Conservation (phyloP, 2,113 vertebrate genomes). For the Mustelus asterias region DNA sequence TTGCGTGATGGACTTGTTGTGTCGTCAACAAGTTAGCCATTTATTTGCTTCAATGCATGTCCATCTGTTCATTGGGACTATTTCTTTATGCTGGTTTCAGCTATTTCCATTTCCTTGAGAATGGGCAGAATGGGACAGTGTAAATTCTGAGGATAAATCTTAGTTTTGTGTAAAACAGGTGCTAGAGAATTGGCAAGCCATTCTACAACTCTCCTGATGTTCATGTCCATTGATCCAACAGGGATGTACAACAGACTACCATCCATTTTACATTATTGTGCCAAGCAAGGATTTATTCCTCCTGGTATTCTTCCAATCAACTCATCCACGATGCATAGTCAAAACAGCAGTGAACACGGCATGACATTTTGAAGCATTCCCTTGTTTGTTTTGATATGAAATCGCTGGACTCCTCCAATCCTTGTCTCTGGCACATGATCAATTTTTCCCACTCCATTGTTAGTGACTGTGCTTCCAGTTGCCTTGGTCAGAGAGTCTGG, state of each 20-base stretch:
- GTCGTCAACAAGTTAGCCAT: neutral
- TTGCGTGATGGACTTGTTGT: neutral
- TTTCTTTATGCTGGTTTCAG: neutral
- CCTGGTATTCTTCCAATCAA: neutral
- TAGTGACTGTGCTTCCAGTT: neutral
- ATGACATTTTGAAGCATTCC: neutral
- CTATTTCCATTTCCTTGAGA: neutral
- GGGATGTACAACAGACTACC: neutral
- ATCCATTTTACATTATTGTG: neutral
- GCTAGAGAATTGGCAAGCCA: neutral
- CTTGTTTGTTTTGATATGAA: neutral
- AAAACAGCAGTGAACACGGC: neutral
- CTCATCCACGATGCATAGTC: neutral
- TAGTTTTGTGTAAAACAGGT: neutral
- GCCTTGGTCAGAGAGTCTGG: neutral
- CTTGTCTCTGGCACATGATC: neutral
- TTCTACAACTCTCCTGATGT: neutral
- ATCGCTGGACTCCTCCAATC: neutral
- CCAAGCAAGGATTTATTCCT: neutral
- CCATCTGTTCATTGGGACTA: neutral
- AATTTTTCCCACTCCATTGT: neutral
- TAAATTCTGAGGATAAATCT: neutral
- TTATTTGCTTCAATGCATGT: neutral
- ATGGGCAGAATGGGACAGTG: neutral
- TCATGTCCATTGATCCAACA: neutral